These are phyloP conservation scores for Chloroceryle amazona DNA, from an alignment of 2,797 vertebrate genomes.

Conservation along the genomic window DNA sequence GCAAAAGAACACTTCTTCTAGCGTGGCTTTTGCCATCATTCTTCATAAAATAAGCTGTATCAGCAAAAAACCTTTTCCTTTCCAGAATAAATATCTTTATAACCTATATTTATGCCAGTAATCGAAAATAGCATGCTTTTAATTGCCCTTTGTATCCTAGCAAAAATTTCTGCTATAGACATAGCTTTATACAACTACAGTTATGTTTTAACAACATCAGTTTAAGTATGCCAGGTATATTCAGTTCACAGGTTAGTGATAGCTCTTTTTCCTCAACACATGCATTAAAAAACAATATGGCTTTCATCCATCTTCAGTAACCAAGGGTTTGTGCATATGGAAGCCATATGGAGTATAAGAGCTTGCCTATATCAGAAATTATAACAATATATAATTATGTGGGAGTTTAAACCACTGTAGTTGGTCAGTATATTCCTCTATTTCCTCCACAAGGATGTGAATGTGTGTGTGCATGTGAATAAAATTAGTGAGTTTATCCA, in stretches of 20 bases:
- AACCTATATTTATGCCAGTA: not conserved
- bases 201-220: not conserved
- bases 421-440: conserved; percentile 15
- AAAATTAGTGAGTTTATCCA: not conserved
- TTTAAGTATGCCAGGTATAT: conserved; percentile 22
- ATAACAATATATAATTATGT: conserved; percentile 10
- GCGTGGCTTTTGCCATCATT: not conserved
- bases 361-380: conserved; percentile 36
- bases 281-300: conserved; percentile 53
- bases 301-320: conserved; percentile 68
- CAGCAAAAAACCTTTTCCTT: not conserved
- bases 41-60: not conserved
- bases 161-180: not conserved
- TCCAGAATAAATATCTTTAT: not conserved
- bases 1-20: not conserved
- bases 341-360: conserved; percentile 58
- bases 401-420: conserved; percentile 21
- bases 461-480: not conserved
- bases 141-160: not conserved
- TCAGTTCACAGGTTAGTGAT: conserved; percentile 54
- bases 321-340: conserved; percentile 46
- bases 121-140: not conserved
- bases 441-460: not conserved
- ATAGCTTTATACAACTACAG: not conserved
- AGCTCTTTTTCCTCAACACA: conserved; percentile 3